These are phyloP conservation scores for Notiomystis cincta DNA, from an alignment of 2,113 vertebrate genomes.

Conservation along the genomic window DNA sequence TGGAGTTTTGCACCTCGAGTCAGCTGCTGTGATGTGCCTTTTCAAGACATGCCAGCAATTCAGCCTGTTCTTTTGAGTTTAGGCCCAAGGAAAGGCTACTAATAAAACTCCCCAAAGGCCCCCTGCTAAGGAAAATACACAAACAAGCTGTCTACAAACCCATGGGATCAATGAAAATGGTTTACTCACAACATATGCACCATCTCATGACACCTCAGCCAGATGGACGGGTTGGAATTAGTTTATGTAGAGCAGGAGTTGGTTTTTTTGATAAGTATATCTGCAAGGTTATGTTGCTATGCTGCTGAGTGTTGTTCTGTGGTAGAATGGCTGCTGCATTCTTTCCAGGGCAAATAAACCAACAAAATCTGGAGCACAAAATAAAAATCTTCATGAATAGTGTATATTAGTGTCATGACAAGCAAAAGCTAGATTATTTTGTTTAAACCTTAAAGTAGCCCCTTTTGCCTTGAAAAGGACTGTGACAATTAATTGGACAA, in stretches of 20 bases:
- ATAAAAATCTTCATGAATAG: not conserved
- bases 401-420: not conserved
- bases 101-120: not conserved
- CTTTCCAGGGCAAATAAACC: not conserved
- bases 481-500: not conserved
- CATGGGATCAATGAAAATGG: not conserved
- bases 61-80: not conserved
- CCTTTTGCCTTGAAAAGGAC: not conserved
- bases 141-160: not conserved
- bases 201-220: not conserved
- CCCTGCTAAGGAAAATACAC: not conserved
- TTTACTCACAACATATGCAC: not conserved
- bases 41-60: not conserved
- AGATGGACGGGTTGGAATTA: not conserved
- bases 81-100: not conserved
- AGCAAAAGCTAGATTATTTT: not conserved
- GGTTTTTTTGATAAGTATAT: fast-evolving
- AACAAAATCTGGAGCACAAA: not conserved
- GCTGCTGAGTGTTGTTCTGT: not conserved
- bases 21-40: not conserved
- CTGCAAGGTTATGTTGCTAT: not conserved
- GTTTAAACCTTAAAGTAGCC: not conserved
- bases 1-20: not conserved
- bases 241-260: not conserved
- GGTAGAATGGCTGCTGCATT: not conserved